phyloP scores from a whole-genome alignment of 1,140 invertebrate species.

The Chironomus tepperi region DNA sequence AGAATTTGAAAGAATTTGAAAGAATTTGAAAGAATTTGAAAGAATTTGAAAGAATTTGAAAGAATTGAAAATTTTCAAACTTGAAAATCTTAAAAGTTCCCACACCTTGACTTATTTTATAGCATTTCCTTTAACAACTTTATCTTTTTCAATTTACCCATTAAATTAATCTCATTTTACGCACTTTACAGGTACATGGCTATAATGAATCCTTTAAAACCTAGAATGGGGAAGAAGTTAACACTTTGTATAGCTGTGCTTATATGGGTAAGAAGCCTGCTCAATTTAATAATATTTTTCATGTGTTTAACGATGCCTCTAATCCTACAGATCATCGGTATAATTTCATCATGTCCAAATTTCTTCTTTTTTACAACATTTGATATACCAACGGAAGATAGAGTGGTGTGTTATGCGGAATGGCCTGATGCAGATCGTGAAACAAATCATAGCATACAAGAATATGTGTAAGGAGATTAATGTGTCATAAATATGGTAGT shows the following conservation, averaged over 20 bases:
- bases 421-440: conserved; percentile 65
- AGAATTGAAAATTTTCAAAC: too few species aligned
- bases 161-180: background rate
- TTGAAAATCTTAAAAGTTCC: too few species aligned
- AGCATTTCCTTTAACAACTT: too few species aligned
- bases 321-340: conserved; percentile 42
- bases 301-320: background rate
- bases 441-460: conserved; percentile 57
- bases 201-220: conserved; percentile 81
- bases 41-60: too few species aligned
- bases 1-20: too few species aligned
- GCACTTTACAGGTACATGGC: conserved; percentile 72
- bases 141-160: background rate
- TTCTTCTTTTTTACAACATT: conserved; percentile 71
- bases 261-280: conserved; percentile 59
- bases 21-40: too few species aligned
- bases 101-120: too few species aligned
- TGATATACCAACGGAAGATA: conserved; percentile 45
- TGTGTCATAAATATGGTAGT: too few species aligned
- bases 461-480: conserved; percentile 64
- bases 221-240: conserved; percentile 67
- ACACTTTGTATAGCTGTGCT: conserved; percentile 71
- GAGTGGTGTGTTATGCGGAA: conserved; percentile 65
- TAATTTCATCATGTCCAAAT: conserved; percentile 70
- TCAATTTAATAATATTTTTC: background rate